phyloP scores from a whole-genome alignment of 1,140 invertebrate species.

The Pseudoatta argentina region DNA sequence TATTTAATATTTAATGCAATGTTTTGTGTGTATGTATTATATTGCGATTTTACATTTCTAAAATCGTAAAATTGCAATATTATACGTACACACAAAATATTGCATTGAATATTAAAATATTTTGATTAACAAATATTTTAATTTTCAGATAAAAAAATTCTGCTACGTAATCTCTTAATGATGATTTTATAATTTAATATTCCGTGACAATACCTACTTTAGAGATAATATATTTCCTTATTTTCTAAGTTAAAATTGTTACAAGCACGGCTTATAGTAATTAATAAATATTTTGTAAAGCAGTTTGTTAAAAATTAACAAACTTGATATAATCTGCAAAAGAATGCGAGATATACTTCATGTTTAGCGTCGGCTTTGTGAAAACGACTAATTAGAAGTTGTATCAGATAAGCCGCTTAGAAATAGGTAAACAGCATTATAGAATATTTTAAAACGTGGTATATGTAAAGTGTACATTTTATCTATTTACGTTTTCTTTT shows the following conservation, averaged over 20 bases:
- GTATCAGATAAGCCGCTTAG: conserved; percentile 43
- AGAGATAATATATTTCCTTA: not conserved
- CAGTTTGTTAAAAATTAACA: conserved; percentile 10
- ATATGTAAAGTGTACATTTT: not conserved
- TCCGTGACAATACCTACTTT: not conserved
- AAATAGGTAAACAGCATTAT: conserved; percentile 21
- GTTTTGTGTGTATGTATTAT: too few relatives aligned
- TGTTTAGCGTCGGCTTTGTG: conserved; percentile 32
- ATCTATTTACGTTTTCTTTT: not conserved
- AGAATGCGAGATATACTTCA: conserved; percentile 25
- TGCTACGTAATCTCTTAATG: not conserved
- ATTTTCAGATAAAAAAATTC: too few relatives aligned
- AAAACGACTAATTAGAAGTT: conserved; percentile 50
- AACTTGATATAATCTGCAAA: conserved; percentile 15
- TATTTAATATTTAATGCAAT: not conserved
- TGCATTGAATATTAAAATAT: too few relatives aligned
- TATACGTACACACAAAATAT: too few relatives aligned
- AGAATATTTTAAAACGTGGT: conserved; percentile 16
- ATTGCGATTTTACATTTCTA: not conserved
- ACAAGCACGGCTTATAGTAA: not conserved
- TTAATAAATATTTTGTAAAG: conserved; percentile 28
- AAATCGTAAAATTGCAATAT: too few relatives aligned
- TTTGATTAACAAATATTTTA: too few relatives aligned
- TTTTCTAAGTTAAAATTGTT: conserved; percentile 9
- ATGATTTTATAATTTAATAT: not conserved